phyloP scores from a whole-genome alignment of 2,888 invertebrate species.

The Scaptomyza flava region DNA sequence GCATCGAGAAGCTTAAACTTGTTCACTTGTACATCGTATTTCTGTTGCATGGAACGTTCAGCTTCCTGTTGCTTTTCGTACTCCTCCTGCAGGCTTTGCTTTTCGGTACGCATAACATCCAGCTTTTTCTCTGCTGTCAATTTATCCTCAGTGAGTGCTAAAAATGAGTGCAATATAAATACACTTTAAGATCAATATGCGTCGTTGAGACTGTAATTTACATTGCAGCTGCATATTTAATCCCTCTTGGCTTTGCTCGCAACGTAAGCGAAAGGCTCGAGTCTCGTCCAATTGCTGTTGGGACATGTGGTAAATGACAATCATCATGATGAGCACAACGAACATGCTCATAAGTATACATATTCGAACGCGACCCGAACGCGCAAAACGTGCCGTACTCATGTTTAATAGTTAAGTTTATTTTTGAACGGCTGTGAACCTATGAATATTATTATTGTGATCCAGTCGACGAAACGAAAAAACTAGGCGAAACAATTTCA shows the following conservation, averaged over 20 bases:
- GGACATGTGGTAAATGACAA: slow-evolving; percentile 87
- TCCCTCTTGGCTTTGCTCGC: slow-evolving; percentile 87
- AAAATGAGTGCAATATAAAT: slow-evolving; percentile 67
- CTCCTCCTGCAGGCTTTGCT: slow-evolving; percentile 85
- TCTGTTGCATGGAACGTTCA: slow-evolving; percentile 85
- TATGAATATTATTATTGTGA: slow-evolving; percentile 29
- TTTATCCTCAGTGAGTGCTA: slow-evolving; percentile 86
- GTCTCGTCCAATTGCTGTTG: slow-evolving; percentile 86
- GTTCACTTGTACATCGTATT: slow-evolving; percentile 86
- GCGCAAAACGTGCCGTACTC: slow-evolving; percentile 85
- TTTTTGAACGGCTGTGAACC: neutral
- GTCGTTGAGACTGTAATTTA: slow-evolving; percentile 67
- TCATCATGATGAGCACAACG: slow-evolving; percentile 85
- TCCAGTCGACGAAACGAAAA: slow-evolving; percentile 30
- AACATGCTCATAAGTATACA: slow-evolving; percentile 86
- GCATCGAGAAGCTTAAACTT: slow-evolving; percentile 86
- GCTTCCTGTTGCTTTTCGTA: slow-evolving; percentile 85
- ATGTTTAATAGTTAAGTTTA: slow-evolving; percentile 44
- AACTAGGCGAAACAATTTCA: slow-evolving; percentile 37
- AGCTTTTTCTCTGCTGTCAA: slow-evolving; percentile 86
- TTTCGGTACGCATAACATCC: slow-evolving; percentile 86
- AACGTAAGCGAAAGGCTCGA: slow-evolving; percentile 85
- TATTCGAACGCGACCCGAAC: slow-evolving; percentile 86
- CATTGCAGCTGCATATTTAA: slow-evolving; percentile 87
- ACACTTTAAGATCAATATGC: neutral